Evolutionary conservation across 2,797 vertebrate species (phyloP).

Genomic region (Martes flavigula): DNA sequence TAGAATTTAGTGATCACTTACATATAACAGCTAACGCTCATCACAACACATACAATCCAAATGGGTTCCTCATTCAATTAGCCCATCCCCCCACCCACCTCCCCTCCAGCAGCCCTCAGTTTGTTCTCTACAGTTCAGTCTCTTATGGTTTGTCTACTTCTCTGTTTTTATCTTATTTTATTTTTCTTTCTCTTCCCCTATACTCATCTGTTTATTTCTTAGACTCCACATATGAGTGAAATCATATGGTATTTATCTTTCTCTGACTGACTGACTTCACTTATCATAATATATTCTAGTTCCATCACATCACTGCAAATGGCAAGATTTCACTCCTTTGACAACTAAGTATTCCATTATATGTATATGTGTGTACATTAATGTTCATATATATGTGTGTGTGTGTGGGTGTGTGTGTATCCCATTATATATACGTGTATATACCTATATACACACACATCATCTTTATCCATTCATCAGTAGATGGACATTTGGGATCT

Average conservation of each 20-base stretch:
- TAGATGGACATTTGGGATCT: no score
- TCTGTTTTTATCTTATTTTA: not conserved
- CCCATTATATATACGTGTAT: no score
- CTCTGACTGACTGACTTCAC: not conserved
- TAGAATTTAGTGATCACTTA: not conserved
- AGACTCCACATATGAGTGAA: not conserved
- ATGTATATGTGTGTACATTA: no score
- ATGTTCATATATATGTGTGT: no score
- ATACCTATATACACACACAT: no score
- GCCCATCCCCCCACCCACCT: not conserved
- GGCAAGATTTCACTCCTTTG: not conserved
- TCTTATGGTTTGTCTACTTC: not conserved
- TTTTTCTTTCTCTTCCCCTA: not conserved
- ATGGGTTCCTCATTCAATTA: not conserved
- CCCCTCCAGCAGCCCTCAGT: not conserved
- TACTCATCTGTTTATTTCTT: not conserved
- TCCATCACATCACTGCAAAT: not conserved
- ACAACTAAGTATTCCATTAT: not conserved
- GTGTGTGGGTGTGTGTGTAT: no score
- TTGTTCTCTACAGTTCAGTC: not conserved
- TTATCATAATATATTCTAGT: not conserved
- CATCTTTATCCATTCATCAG: no score
- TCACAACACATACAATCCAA: not conserved
- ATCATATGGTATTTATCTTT: not conserved
- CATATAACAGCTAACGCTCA: not conserved